Conservation (phyloP, 1,140 invertebrate species). For the Vanessa atalanta region DNA sequence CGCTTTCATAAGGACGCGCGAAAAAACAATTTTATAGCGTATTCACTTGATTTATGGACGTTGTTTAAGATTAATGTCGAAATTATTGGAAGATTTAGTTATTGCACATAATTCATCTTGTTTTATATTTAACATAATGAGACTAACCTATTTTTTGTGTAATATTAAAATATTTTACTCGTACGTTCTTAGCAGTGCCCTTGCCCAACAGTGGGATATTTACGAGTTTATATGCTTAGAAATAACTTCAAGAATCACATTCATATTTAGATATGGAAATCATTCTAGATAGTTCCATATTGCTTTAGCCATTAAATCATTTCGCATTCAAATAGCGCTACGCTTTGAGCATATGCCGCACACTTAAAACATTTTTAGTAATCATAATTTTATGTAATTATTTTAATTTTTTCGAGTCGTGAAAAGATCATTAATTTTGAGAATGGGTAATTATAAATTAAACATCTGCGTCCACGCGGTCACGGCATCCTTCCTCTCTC, state of each 20-base stretch:
- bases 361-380: constrained; percentile 30
- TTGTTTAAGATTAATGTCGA: constrained; percentile 40
- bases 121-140: constrained; percentile 5
- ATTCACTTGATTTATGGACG: constrained; percentile 68
- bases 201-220: neutral
- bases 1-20: constrained; percentile 73
- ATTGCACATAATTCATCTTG: neutral
- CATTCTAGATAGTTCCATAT: neutral
- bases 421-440: constrained; percentile 67
- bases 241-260: neutral
- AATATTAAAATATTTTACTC: neutral
- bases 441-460: constrained; percentile 68
- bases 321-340: constrained; percentile 21
- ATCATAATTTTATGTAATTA: constrained; percentile 42
- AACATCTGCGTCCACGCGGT: constrained; percentile 71
- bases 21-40: constrained; percentile 74
- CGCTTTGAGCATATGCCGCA: constrained; percentile 19
- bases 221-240: neutral
- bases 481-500: constrained; percentile 57
- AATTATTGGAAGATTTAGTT: constrained; percentile 24
- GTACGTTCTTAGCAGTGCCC: no score
- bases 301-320: constrained; percentile 9
- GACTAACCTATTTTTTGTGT: neutral
- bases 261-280: neutral
- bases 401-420: constrained; percentile 49